Evolutionary conservation across 2,888 invertebrate genomes (phyloP).

Genomic region (Tipula vernalis): DNA sequence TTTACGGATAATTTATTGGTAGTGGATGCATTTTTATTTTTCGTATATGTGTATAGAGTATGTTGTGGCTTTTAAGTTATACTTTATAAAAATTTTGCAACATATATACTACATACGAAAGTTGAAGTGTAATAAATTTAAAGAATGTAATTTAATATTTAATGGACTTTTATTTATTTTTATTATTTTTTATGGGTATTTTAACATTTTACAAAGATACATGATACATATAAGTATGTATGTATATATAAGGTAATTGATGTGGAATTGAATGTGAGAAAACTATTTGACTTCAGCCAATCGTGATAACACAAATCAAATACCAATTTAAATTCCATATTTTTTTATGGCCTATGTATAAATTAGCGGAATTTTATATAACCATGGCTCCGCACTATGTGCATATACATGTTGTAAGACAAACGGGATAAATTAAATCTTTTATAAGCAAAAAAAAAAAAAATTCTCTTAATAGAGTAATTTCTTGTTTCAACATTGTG

Average conservation of each 20-base stretch:
- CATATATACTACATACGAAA: not conserved
- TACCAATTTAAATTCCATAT: not conserved
- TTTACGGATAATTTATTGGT: conserved; percentile 1
- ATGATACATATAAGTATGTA: not conserved
- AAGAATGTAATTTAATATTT: not conserved
- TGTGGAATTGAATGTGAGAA: not conserved
- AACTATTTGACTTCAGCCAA: not conserved
- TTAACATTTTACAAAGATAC: not conserved
- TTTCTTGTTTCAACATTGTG: not conserved
- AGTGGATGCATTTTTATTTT: not conserved
- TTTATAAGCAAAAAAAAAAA: not conserved
- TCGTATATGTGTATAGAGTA: not conserved
- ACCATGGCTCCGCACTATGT: not conserved
- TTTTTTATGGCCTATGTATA: not conserved
- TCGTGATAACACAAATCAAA: not conserved
- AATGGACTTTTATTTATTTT: not conserved
- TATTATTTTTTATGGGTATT: not conserved
- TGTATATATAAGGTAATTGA: not conserved
- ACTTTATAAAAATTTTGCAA: not conserved
- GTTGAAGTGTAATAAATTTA: conserved; percentile 4
- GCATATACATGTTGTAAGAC: not conserved
- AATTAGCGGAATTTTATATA: not conserved
- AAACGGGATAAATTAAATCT: not conserved
- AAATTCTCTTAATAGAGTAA: not conserved
- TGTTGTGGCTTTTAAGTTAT: not conserved